Evolutionary conservation across 1,140 invertebrate species (phyloP).

Genomic region (Camponotus pennsylvanicus): DNA sequence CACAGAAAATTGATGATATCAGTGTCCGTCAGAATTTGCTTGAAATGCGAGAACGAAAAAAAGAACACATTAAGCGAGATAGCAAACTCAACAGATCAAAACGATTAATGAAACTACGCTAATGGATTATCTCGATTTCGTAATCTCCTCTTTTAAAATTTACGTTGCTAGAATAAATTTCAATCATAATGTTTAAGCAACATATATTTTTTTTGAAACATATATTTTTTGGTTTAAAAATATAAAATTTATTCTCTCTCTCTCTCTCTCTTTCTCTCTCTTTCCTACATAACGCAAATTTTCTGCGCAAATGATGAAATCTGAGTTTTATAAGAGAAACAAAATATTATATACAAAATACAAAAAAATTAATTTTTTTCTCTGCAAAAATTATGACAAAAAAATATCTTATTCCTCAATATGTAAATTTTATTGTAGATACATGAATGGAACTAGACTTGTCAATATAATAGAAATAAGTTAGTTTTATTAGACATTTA

Average conservation of each 20-base stretch:
- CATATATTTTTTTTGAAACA: not conserved
- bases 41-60: slow-evolving; percentile 22
- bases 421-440: not conserved
- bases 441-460: not conserved
- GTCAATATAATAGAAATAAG: not conserved
- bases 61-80: not conserved
- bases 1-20: slow-evolving; percentile 50
- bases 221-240: not conserved
- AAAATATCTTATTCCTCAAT: not conserved
- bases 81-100: slow-evolving; percentile 31
- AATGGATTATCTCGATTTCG: slow-evolving; percentile 15
- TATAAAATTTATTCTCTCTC: not conserved
- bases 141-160: not conserved
- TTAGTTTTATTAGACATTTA: not conserved
- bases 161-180: slow-evolving; percentile 15
- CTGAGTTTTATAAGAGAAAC: not conserved
- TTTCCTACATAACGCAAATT: not conserved
- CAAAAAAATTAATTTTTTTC: not conserved
- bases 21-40: slow-evolving; percentile 33
- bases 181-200: not conserved
- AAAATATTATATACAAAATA: slow-evolving; percentile 1
- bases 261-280: not conserved
- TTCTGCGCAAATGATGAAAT: not conserved
- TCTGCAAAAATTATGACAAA: not conserved
- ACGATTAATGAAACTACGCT: slow-evolving; percentile 18